These are phyloP conservation scores for Lepisosteus oculatus DNA, from an alignment of 2,113 vertebrate genomes.

Conservation along the genomic window DNA sequence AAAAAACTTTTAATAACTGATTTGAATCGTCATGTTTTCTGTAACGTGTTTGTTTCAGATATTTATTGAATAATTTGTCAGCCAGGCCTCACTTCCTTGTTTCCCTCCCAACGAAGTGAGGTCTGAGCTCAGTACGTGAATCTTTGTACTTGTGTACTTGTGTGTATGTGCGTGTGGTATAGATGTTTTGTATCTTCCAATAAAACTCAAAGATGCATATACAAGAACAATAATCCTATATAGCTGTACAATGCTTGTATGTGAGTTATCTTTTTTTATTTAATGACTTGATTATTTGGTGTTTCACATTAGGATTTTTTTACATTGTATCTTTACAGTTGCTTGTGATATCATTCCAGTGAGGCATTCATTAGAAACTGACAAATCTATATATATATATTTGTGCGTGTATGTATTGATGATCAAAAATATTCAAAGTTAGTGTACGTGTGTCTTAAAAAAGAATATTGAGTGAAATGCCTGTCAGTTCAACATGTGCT, in stretches of 20 bases:
- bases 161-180: conserved; percentile 70
- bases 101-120: conserved; percentile 88
- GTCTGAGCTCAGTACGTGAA: conserved; percentile 62
- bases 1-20: conserved; percentile 61
- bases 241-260: conserved; percentile 71
- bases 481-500: conserved; percentile 68
- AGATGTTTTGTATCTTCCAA: conserved; percentile 70
- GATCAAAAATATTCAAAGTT: conserved; percentile 61
- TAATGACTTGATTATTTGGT: conserved; percentile 54
- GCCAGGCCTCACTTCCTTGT: conserved; percentile 78
- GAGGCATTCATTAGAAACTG: conserved; percentile 61
- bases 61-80: conserved; percentile 58
- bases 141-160: conserved; percentile 47
- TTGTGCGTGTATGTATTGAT: conserved; percentile 47
- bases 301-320: conserved; percentile 68
- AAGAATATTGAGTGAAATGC: conserved; percentile 59
- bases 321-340: conserved; percentile 78
- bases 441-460: conserved; percentile 67
- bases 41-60: conserved; percentile 72
- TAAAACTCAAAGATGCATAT: conserved; percentile 59
- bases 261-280: conserved; percentile 58
- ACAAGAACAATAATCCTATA: conserved; percentile 64
- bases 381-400: conserved; percentile 51
- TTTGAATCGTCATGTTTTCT: conserved; percentile 74
- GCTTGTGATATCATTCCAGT: conserved; percentile 75